Conservation (phyloP, 1,140 invertebrate species). For the Platorchestia sp. region DNA sequence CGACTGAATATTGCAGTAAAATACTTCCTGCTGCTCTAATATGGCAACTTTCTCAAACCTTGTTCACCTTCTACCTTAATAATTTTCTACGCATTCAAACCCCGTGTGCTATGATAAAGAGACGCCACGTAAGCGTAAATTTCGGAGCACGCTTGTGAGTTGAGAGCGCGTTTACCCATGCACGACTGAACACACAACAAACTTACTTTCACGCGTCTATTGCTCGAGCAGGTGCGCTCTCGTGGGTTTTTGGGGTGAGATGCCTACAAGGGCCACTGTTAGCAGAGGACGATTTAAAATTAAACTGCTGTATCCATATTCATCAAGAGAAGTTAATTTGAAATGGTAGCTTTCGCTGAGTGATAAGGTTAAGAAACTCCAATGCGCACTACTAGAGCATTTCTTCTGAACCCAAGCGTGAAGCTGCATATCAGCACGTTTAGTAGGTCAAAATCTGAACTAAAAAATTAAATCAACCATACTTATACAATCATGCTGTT, state of each 20-base stretch:
- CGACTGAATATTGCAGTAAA: not conserved
- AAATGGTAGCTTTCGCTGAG: not conserved
- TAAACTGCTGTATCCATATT: not conserved
- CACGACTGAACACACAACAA: not conserved
- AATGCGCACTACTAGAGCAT: not conserved
- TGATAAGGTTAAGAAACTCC: not conserved
- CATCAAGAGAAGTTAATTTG: not conserved
- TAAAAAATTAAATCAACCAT: not conserved
- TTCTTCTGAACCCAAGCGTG: not conserved
- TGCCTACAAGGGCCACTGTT: not conserved
- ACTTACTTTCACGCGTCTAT: not conserved
- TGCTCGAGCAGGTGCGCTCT: not conserved
- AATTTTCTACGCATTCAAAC: not conserved
- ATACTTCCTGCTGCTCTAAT: not conserved
- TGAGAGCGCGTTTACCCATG: not conserved
- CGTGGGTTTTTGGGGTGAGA: not conserved
- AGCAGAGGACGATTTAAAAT: not conserved
- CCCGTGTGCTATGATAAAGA: not conserved
- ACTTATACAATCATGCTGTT: not conserved
- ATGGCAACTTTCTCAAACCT: not conserved
- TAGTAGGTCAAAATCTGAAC: not conserved
- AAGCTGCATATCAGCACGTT: not conserved
- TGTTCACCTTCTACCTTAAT: not conserved
- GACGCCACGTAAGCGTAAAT: not conserved
- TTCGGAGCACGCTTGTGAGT: not conserved